Evolutionary conservation across 2,797 vertebrate genomes (phyloP).

Genomic region (Chelmon rostratus): DNA sequence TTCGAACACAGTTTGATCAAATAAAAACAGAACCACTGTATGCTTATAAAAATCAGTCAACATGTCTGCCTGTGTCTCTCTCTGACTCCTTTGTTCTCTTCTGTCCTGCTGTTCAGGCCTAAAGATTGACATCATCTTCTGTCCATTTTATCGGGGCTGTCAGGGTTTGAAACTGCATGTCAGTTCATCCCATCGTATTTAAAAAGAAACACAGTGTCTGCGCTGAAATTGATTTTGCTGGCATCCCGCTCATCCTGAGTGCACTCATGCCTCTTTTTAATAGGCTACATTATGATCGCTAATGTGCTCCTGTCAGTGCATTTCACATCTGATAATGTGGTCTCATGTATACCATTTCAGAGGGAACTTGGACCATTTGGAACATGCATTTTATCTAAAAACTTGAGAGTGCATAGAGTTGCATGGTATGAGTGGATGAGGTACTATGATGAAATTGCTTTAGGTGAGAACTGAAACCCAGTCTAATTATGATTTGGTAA

Average conservation of each 20-base stretch:
- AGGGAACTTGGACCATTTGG: too few relatives aligned
- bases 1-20: not conserved
- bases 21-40: not conserved
- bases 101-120: not conserved
- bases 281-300: slow-evolving; percentile 19
- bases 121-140: not conserved
- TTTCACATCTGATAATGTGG: not conserved
- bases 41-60: not conserved
- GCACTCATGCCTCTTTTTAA: not conserved
- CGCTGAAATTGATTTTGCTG: slow-evolving; percentile 43
- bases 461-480: slow-evolving; percentile 3
- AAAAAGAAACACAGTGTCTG: slow-evolving; percentile 22
- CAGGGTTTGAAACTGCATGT: not conserved
- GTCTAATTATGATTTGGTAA: not conserved
- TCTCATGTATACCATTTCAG: not conserved
- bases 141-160: not conserved
- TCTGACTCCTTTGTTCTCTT: not conserved
- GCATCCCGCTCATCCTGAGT: slow-evolving; percentile 5
- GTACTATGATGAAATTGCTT: not conserved
- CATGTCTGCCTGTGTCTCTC: not conserved
- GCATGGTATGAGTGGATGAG: not conserved
- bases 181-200: not conserved
- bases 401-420: not conserved
- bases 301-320: slow-evolving; percentile 7
- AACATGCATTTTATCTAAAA: not conserved